Evolutionary conservation across 1,140 invertebrate genomes (phyloP).

Genomic region (Steinernema khuongi): DNA sequence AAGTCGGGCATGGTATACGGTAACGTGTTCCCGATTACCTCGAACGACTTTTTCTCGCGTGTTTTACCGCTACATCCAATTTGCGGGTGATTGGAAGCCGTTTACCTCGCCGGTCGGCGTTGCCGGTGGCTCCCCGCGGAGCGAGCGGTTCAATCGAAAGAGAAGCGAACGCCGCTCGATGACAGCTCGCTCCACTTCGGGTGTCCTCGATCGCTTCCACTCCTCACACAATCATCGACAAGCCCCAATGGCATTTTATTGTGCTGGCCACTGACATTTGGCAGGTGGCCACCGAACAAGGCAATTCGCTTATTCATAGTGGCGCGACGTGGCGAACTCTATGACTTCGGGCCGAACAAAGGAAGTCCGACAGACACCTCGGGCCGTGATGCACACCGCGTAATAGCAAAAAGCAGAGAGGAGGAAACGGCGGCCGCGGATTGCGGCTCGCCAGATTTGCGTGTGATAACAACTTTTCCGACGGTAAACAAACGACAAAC

Average conservation of each 20-base stretch:
- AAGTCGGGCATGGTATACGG: too few species aligned
- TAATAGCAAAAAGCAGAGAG: too few species aligned
- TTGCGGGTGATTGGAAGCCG: background rate
- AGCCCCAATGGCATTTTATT: background rate
- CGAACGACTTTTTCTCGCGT: background rate
- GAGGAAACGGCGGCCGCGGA: too few species aligned
- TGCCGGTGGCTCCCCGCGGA: background rate
- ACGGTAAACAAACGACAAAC: constrained; percentile 11
- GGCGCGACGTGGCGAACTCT: too few species aligned
- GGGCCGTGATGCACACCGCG: too few species aligned
- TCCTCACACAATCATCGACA: background rate
- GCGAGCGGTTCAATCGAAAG: background rate
- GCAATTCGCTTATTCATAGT: background rate
- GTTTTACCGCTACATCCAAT: background rate
- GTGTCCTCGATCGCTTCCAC: background rate
- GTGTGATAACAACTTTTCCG: too few species aligned
- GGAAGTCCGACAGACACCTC: too few species aligned
- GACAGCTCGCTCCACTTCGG: background rate
- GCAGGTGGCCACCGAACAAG: background rate
- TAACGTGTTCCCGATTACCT: too few species aligned
- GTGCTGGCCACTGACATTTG: background rate
- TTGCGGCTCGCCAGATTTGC: too few species aligned
- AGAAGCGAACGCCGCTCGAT: background rate
- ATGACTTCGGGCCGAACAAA: too few species aligned
- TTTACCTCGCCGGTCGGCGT: background rate